These are phyloP conservation scores for Sterna hirundo DNA, from an alignment of 2,113 vertebrate species.

Conservation along the genomic window DNA sequence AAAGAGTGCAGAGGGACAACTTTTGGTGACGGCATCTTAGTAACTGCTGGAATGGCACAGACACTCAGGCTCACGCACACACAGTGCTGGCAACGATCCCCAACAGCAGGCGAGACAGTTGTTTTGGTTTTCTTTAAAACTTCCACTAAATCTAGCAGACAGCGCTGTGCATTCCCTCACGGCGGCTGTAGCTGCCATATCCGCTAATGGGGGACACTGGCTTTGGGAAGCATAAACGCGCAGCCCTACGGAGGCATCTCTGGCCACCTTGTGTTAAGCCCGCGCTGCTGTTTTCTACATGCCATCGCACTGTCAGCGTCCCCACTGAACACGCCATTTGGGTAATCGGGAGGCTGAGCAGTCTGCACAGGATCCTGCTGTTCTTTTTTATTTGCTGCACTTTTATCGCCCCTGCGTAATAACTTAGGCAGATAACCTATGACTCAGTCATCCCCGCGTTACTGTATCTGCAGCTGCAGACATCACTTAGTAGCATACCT, in stretches of 20 bases:
- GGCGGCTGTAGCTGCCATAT: rapidly evolving
- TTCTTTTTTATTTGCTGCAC: too few species aligned
- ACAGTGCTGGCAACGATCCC: rapidly evolving
- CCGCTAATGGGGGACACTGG: neutral
- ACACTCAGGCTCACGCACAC: rapidly evolving
- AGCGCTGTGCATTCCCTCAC: neutral
- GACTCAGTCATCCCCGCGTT: neutral
- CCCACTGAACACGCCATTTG: neutral
- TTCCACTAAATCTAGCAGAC: neutral
- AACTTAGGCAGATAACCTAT: neutral
- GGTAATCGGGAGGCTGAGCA: neutral
- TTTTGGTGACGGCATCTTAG: neutral
- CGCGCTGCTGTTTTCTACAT: rapidly evolving
- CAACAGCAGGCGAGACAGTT: neutral
- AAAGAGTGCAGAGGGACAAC: neutral
- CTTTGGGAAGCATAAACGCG: rapidly evolving
- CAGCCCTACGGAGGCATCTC: rapidly evolving
- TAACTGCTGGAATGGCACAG: neutral
- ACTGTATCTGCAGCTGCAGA: neutral
- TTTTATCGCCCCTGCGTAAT: rapidly evolving
- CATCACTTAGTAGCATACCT: neutral
- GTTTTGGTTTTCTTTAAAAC: neutral
- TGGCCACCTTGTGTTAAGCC: neutral
- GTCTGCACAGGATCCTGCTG: neutral
- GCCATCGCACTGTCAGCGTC: neutral